A percentile compares a stretch with the other conserved stretches of the same genome.
phyloP scores from a whole-genome alignment of 1,140 invertebrate genomes.

The Danaus melanippus region DNA sequence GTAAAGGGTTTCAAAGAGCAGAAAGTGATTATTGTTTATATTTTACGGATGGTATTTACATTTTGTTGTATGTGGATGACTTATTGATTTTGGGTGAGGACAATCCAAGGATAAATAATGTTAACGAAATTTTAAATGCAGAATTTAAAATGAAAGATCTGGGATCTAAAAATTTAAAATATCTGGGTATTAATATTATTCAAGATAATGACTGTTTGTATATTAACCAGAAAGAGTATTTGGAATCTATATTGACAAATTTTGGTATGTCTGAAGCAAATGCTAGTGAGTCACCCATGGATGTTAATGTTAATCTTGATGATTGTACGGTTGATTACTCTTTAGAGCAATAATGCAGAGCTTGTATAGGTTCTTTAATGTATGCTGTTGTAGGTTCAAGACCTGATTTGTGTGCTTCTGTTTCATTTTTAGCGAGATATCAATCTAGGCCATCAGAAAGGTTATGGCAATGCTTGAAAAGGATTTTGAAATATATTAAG shows the following conservation, averaged over 20 bases:
- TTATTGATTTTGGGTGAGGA: constrained; percentile 27
- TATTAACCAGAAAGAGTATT: constrained; percentile 36
- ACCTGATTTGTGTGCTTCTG: constrained; percentile 24
- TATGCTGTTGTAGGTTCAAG: constrained; percentile 29
- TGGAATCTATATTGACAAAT: constrained; percentile 34
- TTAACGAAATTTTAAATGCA: constrained; percentile 28
- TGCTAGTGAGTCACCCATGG: constrained; percentile 31
- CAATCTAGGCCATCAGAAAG: no score
- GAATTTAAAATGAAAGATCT: constrained; percentile 44
- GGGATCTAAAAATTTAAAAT: constrained; percentile 22
- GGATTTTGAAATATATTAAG: no score
- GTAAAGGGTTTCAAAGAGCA: constrained; percentile 18
- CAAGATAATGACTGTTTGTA: constrained; percentile 23
- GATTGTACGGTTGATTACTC: constrained; percentile 17
- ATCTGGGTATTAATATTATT: constrained; percentile 39
- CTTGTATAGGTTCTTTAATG: constrained; percentile 28
- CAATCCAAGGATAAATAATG: constrained; percentile 15
- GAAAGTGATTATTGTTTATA: constrained; percentile 23
- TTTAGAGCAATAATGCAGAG: constrained; percentile 25
- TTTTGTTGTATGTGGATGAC: constrained; percentile 45
- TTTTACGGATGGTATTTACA: constrained; percentile 19
- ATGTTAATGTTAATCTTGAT: constrained; percentile 26
- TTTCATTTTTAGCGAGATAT: constrained; percentile 10
- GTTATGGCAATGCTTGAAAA: no score
- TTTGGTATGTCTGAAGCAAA: constrained; percentile 42